Base-by-base conservation (phyloP, 1,140 invertebrate species). In the Trypoxylus dichotomus region DNA sequence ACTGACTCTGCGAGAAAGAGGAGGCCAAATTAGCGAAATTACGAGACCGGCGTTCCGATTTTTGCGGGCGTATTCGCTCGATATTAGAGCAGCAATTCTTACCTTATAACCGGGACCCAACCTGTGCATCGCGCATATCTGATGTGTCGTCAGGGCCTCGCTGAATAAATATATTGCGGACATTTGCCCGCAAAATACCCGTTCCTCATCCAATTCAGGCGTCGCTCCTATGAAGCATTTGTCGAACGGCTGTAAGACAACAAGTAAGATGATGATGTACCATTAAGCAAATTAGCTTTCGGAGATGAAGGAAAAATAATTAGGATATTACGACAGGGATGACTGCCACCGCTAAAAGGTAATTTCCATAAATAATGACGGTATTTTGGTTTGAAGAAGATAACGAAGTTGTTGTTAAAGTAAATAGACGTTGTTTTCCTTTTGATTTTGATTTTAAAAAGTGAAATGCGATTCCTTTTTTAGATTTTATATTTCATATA, bases 141-240 rank as follows among this genome's bases (percentile, higher is more conserved):
- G 97, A 88, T 98, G 96, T 37, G 97, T 96, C 71, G 94, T 96
- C 76, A 99, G 90, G 3, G 98, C 95, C 88, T 99, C 97, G 82
- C 96, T 96, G 87, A 99, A 99, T 76, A 99, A 88, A 89, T 99
- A 99, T 81, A 99, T 95, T 11, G 98, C 97, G 24, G 97, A 97
- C 96, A 99, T 98, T 91, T 99, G 98, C 47, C 98, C 98, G 89
- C 97, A 99, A 88, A 99, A 99, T 80, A 99, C 96, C 78, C 97
- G 91, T 87, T 97, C 95, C 86, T 99, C 97, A 84, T 97, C 96
- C 84, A 98, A 85, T 89, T 99, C 97, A 10, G 96, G 95, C 10
- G 96, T 97, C 43, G 96, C 96, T 71, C 98, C 98, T 84, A 99
- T 98, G 88, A 97, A 99, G 89, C 98, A 99, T 87, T 99, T 99